A percentile compares a stretch with the other conserved stretches of the same genome.
phyloP scores from a whole-genome alignment of 2,113 vertebrate species.

The Cyphomyrus plagiostoma region DNA sequence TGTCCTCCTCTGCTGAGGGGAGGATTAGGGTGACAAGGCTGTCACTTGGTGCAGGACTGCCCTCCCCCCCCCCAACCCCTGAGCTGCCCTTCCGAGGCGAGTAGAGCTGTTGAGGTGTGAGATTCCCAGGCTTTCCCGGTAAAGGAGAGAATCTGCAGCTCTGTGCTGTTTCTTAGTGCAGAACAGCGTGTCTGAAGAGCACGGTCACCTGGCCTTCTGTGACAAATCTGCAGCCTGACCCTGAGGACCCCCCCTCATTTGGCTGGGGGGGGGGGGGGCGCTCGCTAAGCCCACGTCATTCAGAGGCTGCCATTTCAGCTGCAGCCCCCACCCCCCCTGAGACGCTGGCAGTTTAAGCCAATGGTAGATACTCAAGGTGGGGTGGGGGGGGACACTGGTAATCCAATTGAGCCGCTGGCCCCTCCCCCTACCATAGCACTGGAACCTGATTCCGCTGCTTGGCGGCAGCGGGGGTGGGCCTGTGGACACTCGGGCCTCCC shows the following conservation, averaged over 20 bases:
- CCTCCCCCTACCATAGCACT: neutral
- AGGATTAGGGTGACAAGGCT: neutral
- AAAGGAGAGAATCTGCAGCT: neutral
- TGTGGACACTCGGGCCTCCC: constrained; percentile 45
- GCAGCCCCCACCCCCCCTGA: neutral
- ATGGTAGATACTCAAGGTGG: neutral
- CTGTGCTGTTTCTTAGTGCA: neutral
- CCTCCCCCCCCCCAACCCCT: neutral
- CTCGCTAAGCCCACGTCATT: neutral
- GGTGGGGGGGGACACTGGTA: neutral
- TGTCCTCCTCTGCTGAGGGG: neutral
- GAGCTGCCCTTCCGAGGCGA: neutral
- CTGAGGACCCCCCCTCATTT: neutral
- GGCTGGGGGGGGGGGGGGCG: neutral
- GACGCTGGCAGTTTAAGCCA: neutral
- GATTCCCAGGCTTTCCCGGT: neutral
- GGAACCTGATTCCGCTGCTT: neutral
- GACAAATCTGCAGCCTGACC: neutral
- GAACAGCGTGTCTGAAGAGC: neutral
- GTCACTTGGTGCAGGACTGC: neutral
- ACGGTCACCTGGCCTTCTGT: neutral
- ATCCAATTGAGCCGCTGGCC: neutral
- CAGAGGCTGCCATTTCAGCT: neutral
- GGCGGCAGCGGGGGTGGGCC: neutral
- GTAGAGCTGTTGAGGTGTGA: neutral